Evolutionary conservation across 1,140 invertebrate species (phyloP), one percentile per base, ranked within the genome.

Genomic region (Tenebrio molitor): DNA sequence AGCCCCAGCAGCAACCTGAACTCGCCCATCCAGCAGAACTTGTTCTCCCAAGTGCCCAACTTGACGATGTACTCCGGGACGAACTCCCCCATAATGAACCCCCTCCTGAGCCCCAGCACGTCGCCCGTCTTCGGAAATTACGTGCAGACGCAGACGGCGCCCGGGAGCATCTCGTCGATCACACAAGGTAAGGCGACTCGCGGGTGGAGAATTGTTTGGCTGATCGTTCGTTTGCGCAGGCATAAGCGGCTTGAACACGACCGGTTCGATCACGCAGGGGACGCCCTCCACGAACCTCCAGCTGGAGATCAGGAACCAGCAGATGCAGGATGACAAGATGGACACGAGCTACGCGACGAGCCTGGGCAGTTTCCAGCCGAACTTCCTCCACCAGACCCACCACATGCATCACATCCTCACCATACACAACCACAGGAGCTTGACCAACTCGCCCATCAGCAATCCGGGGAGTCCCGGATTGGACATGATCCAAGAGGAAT

Each of bases 401-500:
- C 81, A 77, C 71, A 84, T 77, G 81, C 84, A 23, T 66, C 84
- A 74, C 75, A 84, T 70, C 77, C 79, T 77, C 76, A 86, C 78
- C 81, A 85, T 81, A 23, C 86, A 77, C 81, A 86, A 85, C 63
- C 89, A 83, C 70, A 83, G 84, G 77, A 89, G 87, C 23, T 84
- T 89, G 65, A 88, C 87, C 33, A 88, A 88, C 76, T 87, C 86
- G 0, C 86, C 87, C 0, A 88, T 88, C 10, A 87, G 87, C 3
- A 88, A 88, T 82, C 85, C 88, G 25, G 84, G 89, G 64, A 88
- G 91, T 77, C 88, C 90, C 63, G 90, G 92, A 74, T 84, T 97
- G 42, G 93, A 93, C 77, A 95, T 95, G 88, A 96, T 96, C 42
- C 92, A 93, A 80, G 94, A 96, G 80, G 93, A 95, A 83, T 88